Conservation (phyloP, 1,140 invertebrate species). For the Bombus huntii region DNA sequence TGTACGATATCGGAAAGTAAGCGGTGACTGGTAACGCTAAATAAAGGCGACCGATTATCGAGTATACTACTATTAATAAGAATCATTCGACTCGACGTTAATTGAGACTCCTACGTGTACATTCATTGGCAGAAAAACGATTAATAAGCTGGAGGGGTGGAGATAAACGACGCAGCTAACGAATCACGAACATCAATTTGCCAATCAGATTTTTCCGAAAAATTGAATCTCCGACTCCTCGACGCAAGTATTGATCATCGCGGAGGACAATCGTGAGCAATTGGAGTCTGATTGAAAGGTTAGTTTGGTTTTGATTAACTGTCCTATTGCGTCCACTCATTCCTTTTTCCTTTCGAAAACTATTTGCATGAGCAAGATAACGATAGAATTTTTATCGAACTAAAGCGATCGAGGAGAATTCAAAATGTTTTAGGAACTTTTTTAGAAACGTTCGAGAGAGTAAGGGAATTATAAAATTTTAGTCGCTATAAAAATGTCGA, state of each 20-base stretch:
- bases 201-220: not conserved
- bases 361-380: not conserved
- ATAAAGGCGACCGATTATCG: constrained; percentile 51
- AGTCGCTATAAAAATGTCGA: no score
- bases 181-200: not conserved
- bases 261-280: not conserved
- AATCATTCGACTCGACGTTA: constrained; percentile 3
- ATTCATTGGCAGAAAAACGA: not conserved
- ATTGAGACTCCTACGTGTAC: not conserved
- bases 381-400: no score
- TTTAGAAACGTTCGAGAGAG: no score
- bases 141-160: not conserved
- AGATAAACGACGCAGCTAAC: not conserved
- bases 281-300: not conserved
- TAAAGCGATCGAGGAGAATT: no score
- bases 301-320: not conserved
- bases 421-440: no score
- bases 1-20: constrained; percentile 38
- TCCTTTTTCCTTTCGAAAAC: not conserved
- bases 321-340: not conserved
- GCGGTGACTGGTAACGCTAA: constrained; percentile 19
- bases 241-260: not conserved
- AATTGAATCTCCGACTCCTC: not conserved
- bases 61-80: constrained; percentile 35
- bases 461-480: no score